phyloP scores from a whole-genome alignment of 2,113 vertebrate species.

The Dromiciops gliroides region DNA sequence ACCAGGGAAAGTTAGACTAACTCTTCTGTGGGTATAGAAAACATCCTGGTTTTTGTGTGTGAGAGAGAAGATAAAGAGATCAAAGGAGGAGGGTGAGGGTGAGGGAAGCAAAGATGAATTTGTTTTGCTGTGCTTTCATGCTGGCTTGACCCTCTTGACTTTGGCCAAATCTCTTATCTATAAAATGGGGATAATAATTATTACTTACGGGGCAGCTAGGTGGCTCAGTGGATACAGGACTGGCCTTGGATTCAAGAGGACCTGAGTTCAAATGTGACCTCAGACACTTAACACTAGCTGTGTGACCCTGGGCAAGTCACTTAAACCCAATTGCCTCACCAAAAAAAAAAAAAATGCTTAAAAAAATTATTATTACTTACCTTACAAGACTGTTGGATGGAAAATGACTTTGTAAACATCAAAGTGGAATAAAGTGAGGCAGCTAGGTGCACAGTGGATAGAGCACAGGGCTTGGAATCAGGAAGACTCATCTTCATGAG shows the following conservation, averaged over 20 bases:
- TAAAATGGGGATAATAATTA: not conserved
- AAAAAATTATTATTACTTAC: not conserved
- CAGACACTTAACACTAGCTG: no score
- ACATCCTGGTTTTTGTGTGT: not conserved
- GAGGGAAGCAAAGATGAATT: not conserved
- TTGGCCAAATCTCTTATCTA: not conserved
- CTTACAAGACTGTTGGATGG: not conserved
- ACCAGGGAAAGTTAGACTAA: not conserved
- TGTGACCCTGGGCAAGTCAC: no score
- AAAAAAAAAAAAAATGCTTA: no score
- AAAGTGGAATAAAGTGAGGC: not conserved
- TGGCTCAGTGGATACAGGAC: no score
- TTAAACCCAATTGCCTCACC: no score
- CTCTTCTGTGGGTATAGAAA: not conserved
- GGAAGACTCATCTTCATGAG: not conserved
- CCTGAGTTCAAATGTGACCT: no score
- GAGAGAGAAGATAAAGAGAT: not conserved
- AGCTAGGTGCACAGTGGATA: no score
- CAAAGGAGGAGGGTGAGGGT: not conserved
- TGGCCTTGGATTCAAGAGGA: no score
- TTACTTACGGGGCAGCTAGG: no score
- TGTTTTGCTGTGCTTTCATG: not conserved
- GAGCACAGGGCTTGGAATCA: not conserved
- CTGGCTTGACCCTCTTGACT: not conserved
- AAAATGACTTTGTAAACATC: not conserved